Evolutionary conservation across 2,888 invertebrate genomes (phyloP).

Genomic region (Brassicogethes aeneus): DNA sequence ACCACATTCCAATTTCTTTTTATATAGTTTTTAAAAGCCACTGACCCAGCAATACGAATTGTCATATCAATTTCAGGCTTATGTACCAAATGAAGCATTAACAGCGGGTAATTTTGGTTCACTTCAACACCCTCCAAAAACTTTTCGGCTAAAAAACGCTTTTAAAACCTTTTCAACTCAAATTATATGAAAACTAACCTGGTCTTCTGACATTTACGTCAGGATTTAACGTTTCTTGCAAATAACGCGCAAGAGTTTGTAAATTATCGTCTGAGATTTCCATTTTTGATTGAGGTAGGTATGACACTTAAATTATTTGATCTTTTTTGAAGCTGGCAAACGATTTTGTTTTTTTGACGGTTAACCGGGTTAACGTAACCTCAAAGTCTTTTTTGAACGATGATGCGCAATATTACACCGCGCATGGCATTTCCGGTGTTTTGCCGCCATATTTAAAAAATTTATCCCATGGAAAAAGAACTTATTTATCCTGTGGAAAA

Average conservation of each 20-base stretch:
- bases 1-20: slow-evolving; percentile 92
- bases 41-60: slow-evolving; percentile 81
- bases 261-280: slow-evolving; percentile 83
- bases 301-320: too few relatives aligned
- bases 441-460: too few relatives aligned
- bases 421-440: too few relatives aligned
- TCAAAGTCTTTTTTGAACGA: neutral
- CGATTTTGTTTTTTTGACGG: neutral
- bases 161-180: neutral
- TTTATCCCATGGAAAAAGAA: too few relatives aligned
- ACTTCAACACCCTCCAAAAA: slow-evolving; percentile 83
- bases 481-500: too few relatives aligned
- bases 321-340: neutral
- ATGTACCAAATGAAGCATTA: slow-evolving; percentile 78
- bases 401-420: too few relatives aligned
- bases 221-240: slow-evolving; percentile 81
- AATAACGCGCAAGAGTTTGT: slow-evolving; percentile 69
- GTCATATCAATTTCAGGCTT: slow-evolving; percentile 71
- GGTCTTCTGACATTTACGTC: slow-evolving; percentile 74
- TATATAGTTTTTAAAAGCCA: slow-evolving; percentile 94
- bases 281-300: slow-evolving; percentile 61
- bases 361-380: neutral
- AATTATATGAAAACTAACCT: slow-evolving; percentile 49
- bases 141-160: slow-evolving; percentile 67
- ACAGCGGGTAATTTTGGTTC: slow-evolving; percentile 82